Conservation (phyloP, 2,888 invertebrate genomes). For the Orgyia antiqua region DNA sequence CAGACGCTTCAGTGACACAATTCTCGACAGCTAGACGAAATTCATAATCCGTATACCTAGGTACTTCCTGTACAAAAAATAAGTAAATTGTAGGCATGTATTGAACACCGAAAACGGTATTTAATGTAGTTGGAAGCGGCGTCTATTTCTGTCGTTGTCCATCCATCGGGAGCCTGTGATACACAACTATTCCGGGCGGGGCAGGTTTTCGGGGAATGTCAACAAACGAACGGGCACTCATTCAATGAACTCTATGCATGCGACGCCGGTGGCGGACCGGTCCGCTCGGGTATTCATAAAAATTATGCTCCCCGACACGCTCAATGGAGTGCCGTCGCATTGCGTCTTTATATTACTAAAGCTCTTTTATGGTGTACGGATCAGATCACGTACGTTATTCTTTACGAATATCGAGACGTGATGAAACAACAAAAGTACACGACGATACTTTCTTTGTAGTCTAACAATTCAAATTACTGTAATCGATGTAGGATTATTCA, state of each 20-base stretch:
- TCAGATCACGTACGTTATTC: slow-evolving; percentile 49
- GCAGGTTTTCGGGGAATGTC: slow-evolving; percentile 78
- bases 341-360: slow-evolving; percentile 32
- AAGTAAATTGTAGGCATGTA: slow-evolving; percentile 41
- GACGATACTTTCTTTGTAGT: slow-evolving; percentile 41
- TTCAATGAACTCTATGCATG: slow-evolving; percentile 70
- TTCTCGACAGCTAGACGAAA: slow-evolving; percentile 17
- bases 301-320: slow-evolving; percentile 63
- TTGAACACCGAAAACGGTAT: slow-evolving; percentile 60
- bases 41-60: slow-evolving; percentile 26
- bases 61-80: slow-evolving; percentile 45
- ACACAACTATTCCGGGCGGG: slow-evolving; percentile 68
- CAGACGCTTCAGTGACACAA: slow-evolving; percentile 22
- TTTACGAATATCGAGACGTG: slow-evolving; percentile 43
- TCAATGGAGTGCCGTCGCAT: slow-evolving; percentile 48
- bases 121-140: slow-evolving; percentile 51
- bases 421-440: slow-evolving; percentile 38
- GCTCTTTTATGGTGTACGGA: slow-evolving; percentile 41
- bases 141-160: slow-evolving; percentile 70
- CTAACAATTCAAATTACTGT: slow-evolving; percentile 37
- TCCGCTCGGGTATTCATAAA: slow-evolving; percentile 69
- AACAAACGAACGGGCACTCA: slow-evolving; percentile 73
- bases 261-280: slow-evolving; percentile 67
- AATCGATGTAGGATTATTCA: slow-evolving; percentile 38
- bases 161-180: slow-evolving; percentile 57